Conservation (phyloP, 2,888 invertebrate species). For the Gari tellinella region DNA sequence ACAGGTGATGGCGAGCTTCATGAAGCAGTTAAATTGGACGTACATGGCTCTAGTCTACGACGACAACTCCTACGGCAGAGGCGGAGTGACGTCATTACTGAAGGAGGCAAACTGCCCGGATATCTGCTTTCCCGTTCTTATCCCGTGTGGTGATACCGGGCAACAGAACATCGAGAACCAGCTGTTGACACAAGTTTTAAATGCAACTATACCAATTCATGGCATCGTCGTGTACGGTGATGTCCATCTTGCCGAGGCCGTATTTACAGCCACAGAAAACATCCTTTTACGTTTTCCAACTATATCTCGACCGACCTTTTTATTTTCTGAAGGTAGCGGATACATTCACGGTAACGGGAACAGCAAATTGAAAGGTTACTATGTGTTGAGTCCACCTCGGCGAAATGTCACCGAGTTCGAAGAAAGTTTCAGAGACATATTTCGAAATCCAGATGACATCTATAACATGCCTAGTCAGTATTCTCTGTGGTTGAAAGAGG, state of each 20-base stretch:
- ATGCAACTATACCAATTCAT: slow-evolving; percentile 14
- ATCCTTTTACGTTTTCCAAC: background rate
- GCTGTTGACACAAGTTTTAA: slow-evolving; percentile 9
- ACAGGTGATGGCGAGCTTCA: background rate
- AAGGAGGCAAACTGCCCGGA: slow-evolving; percentile 13
- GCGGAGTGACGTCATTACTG: slow-evolving; percentile 21
- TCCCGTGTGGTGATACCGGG: slow-evolving; percentile 6
- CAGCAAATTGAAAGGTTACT: slow-evolving; percentile 46
- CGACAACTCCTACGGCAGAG: slow-evolving; percentile 48
- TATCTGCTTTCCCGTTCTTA: slow-evolving; percentile 37
- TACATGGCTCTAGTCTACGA: slow-evolving; percentile 49
- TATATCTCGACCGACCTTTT: slow-evolving; percentile 25
- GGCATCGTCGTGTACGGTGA: slow-evolving; percentile 46
- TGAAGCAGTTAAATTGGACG: slow-evolving; percentile 40
- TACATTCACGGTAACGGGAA: slow-evolving; percentile 13
- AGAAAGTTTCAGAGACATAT: too few relatives aligned
- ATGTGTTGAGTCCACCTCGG: slow-evolving; percentile 44
- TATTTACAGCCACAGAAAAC: slow-evolving; percentile 19
- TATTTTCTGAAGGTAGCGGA: slow-evolving; percentile 43
- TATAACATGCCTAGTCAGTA: too few relatives aligned
- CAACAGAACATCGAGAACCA: slow-evolving; percentile 3
- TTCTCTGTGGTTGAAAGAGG: slow-evolving; percentile 17
- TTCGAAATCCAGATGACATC: too few relatives aligned
- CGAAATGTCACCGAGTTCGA: slow-evolving; percentile 1
- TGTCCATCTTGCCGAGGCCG: slow-evolving; percentile 17